A percentile compares a stretch with the other conserved stretches of the same genome.
Conservation (phyloP, 2,797 vertebrate species). For the Darevskia nairensis region DNA sequence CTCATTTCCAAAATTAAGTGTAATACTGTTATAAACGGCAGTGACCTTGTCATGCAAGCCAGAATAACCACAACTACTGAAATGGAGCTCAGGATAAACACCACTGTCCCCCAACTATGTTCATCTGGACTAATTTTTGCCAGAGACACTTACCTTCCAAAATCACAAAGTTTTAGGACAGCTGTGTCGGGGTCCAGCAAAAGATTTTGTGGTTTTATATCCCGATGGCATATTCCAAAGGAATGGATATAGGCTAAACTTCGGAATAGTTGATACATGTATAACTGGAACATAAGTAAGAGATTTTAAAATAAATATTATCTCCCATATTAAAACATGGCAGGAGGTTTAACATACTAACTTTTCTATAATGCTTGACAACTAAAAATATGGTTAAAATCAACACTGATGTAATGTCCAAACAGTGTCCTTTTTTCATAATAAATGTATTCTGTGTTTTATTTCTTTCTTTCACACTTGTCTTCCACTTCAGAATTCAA, state of each 20-base stretch:
- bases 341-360: neutral
- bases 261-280: constrained; percentile 99
- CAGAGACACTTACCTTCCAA: constrained; percentile 89
- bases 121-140: neutral
- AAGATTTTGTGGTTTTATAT: constrained; percentile 99
- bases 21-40: neutral
- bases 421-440: neutral
- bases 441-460: neutral
- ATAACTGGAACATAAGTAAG: constrained; percentile 85
- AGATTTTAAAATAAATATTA: constrained; percentile 22
- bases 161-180: constrained; percentile 98
- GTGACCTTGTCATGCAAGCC: neutral
- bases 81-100: neutral
- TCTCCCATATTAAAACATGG: neutral
- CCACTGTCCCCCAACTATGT: neutral
- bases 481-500: neutral
- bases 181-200: constrained; percentile 98
- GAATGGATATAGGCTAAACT: constrained; percentile 99
- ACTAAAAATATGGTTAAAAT: neutral
- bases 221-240: constrained; percentile 99
- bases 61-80: neutral
- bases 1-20: neutral
- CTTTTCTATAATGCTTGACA: neutral
- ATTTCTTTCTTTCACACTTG: neutral
- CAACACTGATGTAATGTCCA: neutral